Base-by-base conservation (phyloP, 2,888 invertebrate species). In the Parnassius smintheus region DNA sequence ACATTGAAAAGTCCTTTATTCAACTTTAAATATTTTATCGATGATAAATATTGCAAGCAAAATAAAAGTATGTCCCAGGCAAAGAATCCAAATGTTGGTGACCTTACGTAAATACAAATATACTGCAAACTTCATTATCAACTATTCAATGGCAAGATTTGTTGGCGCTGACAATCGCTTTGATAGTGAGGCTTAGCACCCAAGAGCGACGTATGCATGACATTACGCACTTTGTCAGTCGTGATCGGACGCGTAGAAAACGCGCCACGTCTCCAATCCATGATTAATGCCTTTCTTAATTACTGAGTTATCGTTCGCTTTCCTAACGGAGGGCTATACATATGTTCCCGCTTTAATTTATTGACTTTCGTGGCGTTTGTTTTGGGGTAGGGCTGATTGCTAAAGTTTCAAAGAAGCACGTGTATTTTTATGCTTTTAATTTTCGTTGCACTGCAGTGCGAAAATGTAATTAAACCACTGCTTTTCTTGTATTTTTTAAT, bases 281-380 rank as follows among this genome's bases (percentile, higher is more conserved):
- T 90, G 91, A 91, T 91, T 88, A 91, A 91, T 91, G 90, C 74
- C 69, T 88, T 88, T 88, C 90, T 89, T 91, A 91, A 91, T 91
- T 91, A 90, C 88, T 78, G 86, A 89, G 86, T 86, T 86, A 88
- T 85, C 85, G 84, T 76, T 78, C 66, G 58, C 65, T 59, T 51
- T 55, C 71, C 70, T 70, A 75, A 71, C 76, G 74, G 77, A 76
- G 80, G 80, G 76, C 65, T 77, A 75, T 85, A 83, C 88, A 89
- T 89, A 87, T 89, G 90, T 88, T 86, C 82, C 77, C 67, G 77
- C 73, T 73, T 76, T 88, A 88, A 90, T 90, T 89, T 89, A 88
- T 91, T 84, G 87, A 88, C 87, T 82, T 87, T 88, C 65, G 59
- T 65, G 75, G 62, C 65, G 75, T 72, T 76, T 71, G 72, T 72